Percentiles rank a stretch among this genome's conserved stretches.
Conservation (phyloP, 2,888 invertebrate species). For the Luperina nickerlii region DNA sequence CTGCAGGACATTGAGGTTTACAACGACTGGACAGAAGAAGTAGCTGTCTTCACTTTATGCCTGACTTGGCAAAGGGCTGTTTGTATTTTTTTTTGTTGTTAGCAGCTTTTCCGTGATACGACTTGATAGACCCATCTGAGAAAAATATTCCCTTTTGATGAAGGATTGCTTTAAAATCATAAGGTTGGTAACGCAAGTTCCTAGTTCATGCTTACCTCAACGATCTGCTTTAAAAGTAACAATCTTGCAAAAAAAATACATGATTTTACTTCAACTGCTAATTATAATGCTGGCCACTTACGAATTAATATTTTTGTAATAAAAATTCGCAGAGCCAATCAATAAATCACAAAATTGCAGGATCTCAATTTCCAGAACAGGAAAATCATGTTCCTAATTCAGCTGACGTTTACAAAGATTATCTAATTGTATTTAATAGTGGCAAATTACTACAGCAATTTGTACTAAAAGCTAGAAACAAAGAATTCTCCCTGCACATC, state of each 20-base stretch:
- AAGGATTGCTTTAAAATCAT: neutral
- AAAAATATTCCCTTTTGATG: neutral
- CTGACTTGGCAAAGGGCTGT: neutral
- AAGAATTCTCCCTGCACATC: conserved; percentile 51
- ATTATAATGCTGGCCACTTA: neutral
- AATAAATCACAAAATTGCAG: conserved; percentile 27
- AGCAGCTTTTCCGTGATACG: neutral
- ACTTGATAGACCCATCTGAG: neutral
- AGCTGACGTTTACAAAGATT: conserved; percentile 46
- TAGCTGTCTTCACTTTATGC: neutral
- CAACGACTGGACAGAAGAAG: neutral
- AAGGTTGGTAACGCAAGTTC: neutral
- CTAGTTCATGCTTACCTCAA: neutral
- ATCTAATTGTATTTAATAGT: conserved; percentile 57
- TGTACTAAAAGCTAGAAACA: conserved; percentile 58
- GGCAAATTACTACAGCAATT: conserved; percentile 50
- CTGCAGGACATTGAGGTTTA: neutral
- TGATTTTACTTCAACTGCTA: neutral
- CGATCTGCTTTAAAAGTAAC: neutral
- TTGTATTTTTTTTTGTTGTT: neutral
- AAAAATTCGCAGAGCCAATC: conserved; percentile 31
- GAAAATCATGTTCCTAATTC: conserved; percentile 49
- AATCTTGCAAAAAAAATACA: neutral
- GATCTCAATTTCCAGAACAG: conserved; percentile 38
- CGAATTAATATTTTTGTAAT: neutral